A percentile compares a stretch with the other conserved stretches of the same genome.
Conservation (phyloP, 2,797 vertebrate species). For the Sebastes nivosus region DNA sequence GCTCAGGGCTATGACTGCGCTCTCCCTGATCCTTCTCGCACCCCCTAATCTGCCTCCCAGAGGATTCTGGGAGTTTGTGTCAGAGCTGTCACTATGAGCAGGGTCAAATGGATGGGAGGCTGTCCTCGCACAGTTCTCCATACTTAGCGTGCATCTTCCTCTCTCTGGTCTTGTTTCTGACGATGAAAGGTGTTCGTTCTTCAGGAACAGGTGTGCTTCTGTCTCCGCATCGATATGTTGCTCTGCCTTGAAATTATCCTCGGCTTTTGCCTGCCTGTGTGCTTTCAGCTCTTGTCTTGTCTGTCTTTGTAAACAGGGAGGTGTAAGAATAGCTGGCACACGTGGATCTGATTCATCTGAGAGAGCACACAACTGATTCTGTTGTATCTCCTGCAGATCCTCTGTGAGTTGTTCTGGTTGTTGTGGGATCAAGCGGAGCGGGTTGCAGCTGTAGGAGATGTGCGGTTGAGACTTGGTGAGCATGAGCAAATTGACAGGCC, state of each 20-base stretch:
- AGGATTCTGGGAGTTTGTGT: conserved; percentile 80
- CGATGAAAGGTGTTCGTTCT: conserved; percentile 60
- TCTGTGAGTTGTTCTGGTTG: conserved; percentile 61
- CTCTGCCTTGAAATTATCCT: conserved; percentile 45
- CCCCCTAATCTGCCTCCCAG: conserved; percentile 79
- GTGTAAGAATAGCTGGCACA: conserved; percentile 40
- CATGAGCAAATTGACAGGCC: conserved; percentile 90
- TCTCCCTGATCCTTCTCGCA: conserved; percentile 86
- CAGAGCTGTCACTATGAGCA: conserved; percentile 67
- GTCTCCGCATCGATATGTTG: conserved; percentile 41
- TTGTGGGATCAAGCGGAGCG: conserved; percentile 85
- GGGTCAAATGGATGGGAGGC: conserved; percentile 73
- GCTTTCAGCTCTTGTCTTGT: conserved; percentile 52
- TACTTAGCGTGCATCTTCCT: conserved; percentile 36
- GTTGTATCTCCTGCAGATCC: conserved; percentile 54
- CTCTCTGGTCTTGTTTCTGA: conserved; percentile 41
- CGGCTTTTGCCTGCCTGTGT: conserved; percentile 29
- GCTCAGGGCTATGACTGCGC: conserved; percentile 79
- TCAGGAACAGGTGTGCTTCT: conserved; percentile 71
- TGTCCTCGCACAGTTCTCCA: conserved; percentile 40
- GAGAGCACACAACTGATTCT: conserved; percentile 20
- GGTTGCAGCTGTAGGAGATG: conserved; percentile 95
- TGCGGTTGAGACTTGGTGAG: conserved; percentile 91
- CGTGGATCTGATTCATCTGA: conserved; percentile 41
- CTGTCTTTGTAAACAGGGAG: conserved; percentile 63